phyloP scores from a whole-genome alignment of 1,140 invertebrate genomes.

The Calycopis cecrops region DNA sequence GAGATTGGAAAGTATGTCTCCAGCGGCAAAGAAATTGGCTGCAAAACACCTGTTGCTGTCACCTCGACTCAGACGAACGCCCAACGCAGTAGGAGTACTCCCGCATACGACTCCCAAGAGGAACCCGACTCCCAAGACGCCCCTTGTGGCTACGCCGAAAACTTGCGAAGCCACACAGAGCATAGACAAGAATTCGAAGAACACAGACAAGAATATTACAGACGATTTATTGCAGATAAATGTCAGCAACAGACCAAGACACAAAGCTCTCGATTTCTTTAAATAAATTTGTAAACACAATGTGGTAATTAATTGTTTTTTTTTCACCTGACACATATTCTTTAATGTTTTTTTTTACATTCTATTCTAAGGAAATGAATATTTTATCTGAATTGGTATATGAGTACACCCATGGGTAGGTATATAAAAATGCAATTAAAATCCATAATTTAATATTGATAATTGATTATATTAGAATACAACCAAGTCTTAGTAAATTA shows the following conservation, averaged over 20 bases:
- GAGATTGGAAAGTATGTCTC: conserved; percentile 92
- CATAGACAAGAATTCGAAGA: conserved; percentile 23
- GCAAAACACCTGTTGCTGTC: conserved; percentile 69
- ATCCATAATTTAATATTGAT: no score
- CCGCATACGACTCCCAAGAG: conserved; percentile 63
- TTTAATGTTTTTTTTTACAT: conserved; percentile 13
- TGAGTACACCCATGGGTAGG: no score
- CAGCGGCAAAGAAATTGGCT: conserved; percentile 91
- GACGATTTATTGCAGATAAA: conserved; percentile 85
- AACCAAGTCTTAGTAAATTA: no score
- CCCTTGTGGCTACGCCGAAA: conserved; percentile 48
- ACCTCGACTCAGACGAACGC: conserved; percentile 61
- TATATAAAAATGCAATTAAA: no score
- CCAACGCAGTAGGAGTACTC: conserved; percentile 50
- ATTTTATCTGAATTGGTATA: no score
- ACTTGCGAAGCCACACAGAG: conserved; percentile 18
- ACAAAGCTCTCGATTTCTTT: conserved; percentile 81
- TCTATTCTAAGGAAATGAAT: no score
- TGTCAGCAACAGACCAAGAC: conserved; percentile 77
- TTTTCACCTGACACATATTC: background rate
- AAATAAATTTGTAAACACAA: conserved; percentile 20
- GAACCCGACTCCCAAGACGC: conserved; percentile 57
- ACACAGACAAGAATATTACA: conserved; percentile 76
- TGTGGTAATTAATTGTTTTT: background rate
- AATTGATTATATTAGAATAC: no score